Evolutionary conservation across 2,797 vertebrate species (phyloP), one percentile per base, ranked within the genome.

Genomic region (Lophotriccus pileatus): DNA sequence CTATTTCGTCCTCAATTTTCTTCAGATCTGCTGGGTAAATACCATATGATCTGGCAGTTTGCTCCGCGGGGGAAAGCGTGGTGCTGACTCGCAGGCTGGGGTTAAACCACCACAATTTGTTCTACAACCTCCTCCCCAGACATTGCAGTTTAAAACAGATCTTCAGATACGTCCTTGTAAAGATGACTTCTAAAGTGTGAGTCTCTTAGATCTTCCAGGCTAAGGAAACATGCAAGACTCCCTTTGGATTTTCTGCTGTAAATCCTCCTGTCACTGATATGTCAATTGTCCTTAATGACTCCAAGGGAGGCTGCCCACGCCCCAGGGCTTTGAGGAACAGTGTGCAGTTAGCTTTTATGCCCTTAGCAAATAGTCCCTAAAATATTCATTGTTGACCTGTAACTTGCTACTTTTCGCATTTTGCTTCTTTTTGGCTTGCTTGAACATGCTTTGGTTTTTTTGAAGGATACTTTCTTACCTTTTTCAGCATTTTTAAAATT

Each of bases 1-100:
- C 64, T 80, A 77, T 94, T 92, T 96, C 67, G 73, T 79, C 70
- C 55, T 92, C 89, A 76, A 76, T 93, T 93, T 89, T 68, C 68
- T 76, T 83, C 63, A 52, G 39, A 52, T 84, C 47, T 90, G 89
- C 91, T 77, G 67, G 32, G 67, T 91, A 84, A 94, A 94, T 93
- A 87, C 66, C 94, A 87, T 82, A 80, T 60, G 60, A 49, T 67
- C 72, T 43, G 72, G 84, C 72, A 91, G 49, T 93, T 94, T 85
- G 52, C 56, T 64, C 56, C 56, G 22, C 0, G 0, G 34, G 28
- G 63, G 44, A 52, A 81, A 70, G 34, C 17, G 5, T 28, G 44
- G 12, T 25, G 25, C 70, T 64, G 50, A 21, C 16, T 81, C 41
- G 22, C 39, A 78, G 68, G 44, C 44, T 69, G 64, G 39, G 70